Evolutionary conservation across 1,140 invertebrate genomes (phyloP), one percentile per base, ranked within the genome.

Genomic region (Latrodectus geometricus): DNA sequence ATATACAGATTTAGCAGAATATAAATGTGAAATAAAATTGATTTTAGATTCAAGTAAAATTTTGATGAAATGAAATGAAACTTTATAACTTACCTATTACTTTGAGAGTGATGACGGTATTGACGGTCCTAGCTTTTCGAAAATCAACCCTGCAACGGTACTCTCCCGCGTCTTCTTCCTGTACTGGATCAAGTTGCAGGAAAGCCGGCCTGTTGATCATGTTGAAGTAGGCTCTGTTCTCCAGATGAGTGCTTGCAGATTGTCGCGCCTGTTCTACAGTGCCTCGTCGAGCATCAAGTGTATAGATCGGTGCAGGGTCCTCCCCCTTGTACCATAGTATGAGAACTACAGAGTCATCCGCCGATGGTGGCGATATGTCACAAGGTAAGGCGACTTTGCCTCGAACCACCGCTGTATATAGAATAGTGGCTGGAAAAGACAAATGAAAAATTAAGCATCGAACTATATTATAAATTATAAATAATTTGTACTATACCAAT

Each of bases 81-180:
- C 35, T 35, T 35, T 49, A 9, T 8, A 89, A 95, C 94, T 94
- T 93, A 97, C 96, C 96, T 90, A 97, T 96, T 88, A 97, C 96
- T 89, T 96, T 96, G 88, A 98, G 93, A 91, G 96, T 95, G 90
- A 97, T 96, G 91, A 96, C 95, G 90, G 95, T 96, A 91, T 97
- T 97, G 88, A 96, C 93, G 2, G 96, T 97, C 0, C 96, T 96
- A 12, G 96, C 96, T 90, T 96, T 96, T 90, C 94, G 94, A 91
- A 97, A 97, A 90, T 97, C 96, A 7, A 97, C 96, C 86, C 96
- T 93, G 91, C 96, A 97, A 80, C 96, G 92, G 90, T 97, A 97
- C 87, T 96, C 93, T 15, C 96, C 96, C 90, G 96, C 95, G 90
- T 97, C 96, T 88, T 94, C 94, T 87, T 92, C 92, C 88, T 95